Percentiles rank a stretch among this genome's conserved stretches.
Conservation (phyloP, 2,888 invertebrate genomes). For the Drosophila vallismaia region DNA sequence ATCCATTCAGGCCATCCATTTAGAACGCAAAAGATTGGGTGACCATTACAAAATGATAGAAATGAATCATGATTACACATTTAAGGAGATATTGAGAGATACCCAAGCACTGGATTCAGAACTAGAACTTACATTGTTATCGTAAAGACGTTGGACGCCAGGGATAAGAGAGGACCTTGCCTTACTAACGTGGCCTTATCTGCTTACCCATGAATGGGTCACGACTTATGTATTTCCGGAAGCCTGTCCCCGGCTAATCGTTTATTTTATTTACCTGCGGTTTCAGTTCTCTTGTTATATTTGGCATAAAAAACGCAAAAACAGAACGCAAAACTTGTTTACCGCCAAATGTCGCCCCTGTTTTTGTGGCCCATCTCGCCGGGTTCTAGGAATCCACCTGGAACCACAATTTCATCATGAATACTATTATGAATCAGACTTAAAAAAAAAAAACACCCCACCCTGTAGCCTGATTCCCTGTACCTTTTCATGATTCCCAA, state of each 20-base stretch:
- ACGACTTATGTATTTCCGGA: conserved; percentile 56
- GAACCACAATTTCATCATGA: conserved; percentile 60
- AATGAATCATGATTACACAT: conserved; percentile 16
- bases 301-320: conserved; percentile 28
- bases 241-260: conserved; percentile 19
- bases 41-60: not conserved
- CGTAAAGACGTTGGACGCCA: not conserved
- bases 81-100: conserved; percentile 19
- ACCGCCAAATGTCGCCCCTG: conserved; percentile 44
- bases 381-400: conserved; percentile 57
- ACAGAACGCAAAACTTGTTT: conserved; percentile 58
- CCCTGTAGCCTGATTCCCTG: not conserved
- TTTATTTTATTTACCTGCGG: conserved; percentile 47
- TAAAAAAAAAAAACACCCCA: not conserved
- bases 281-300: conserved; percentile 38
- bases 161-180: conserved; percentile 27
- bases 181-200: conserved; percentile 48
- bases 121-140: conserved; percentile 36
- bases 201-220: conserved; percentile 28
- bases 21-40: conserved; percentile 6
- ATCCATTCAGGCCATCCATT: conserved; percentile 14
- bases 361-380: conserved; percentile 54
- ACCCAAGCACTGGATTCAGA: conserved; percentile 44
- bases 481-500: conserved; percentile 1
- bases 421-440: conserved; percentile 52